Conservation (phyloP, 2,797 vertebrate species). For the Spondyliosoma cantharus region DNA sequence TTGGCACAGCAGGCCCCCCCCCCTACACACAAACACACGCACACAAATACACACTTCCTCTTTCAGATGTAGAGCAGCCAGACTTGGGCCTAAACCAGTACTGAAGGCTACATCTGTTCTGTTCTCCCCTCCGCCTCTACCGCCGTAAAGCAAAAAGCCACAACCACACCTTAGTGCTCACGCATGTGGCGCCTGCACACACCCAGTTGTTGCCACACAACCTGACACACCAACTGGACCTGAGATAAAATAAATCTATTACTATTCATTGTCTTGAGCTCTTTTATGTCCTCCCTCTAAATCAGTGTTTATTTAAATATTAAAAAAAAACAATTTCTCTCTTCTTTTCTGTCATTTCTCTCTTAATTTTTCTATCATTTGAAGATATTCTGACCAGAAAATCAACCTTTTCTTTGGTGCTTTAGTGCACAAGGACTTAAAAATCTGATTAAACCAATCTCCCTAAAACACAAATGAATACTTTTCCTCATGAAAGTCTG, state of each 20-base stretch:
- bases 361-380: not conserved
- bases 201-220: conserved; percentile 5
- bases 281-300: not conserved
- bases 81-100: conserved; percentile 54
- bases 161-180: conserved; percentile 26
- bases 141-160: conserved; percentile 33
- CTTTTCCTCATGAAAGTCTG: not conserved
- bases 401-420: not conserved
- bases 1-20: conserved; percentile 63
- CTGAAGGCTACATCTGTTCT: conserved; percentile 74
- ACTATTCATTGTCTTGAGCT: not conserved
- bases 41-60: conserved; percentile 47
- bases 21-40: not conserved
- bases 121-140: conserved; percentile 40
- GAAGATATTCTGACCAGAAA: not conserved
- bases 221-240: not conserved
- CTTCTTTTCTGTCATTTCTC: not conserved
- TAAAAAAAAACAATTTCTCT: not conserved
- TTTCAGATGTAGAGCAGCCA: conserved; percentile 65
- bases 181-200: conserved; percentile 14
- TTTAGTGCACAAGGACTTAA: not conserved
- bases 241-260: not conserved
- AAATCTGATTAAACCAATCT: not conserved
- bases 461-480: not conserved
- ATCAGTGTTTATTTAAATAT: not conserved